Base-by-base conservation (phyloP, 2,797 vertebrate species). In the Eospalax fontanierii region DNA sequence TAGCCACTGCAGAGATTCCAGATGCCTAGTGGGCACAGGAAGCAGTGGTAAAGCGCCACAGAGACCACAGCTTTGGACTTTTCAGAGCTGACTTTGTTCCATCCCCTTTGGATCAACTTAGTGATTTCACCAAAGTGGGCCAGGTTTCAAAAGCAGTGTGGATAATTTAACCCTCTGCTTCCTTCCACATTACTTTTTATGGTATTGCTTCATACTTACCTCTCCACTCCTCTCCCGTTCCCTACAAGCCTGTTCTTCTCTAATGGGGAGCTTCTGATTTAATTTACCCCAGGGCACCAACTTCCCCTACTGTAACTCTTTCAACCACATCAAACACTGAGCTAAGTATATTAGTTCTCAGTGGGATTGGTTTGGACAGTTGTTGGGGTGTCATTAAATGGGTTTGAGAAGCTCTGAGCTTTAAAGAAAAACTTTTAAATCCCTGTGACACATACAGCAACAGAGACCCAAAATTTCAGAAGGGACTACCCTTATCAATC, bases 181-280 rank as follows among this genome's bases (percentile, higher is more conserved):
- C 57, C n/a, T 74, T 90, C 74, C 59, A 43, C 40, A 68, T 26
- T 54, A 38, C 12, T 54, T 33, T 28, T 24, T 38, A 50, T 1
- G 15, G 10, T 59, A 21, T 75, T 70, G 74, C 87, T 91, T 89
- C 68, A 73, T 38, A n/a, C 5, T 12, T 22, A n/a, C 5, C 22
- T 73, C 18, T 26, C 21, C 14, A 4, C 40, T 22, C n/a, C 43
- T 50, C 65, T 90, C 50, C 40, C n/a, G 1, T 6, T 28, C n/a
- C 12, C 89, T 82, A 26, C 38, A 91, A 63, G n/a, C 43, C 76
- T 89, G 78, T 35, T 95, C 80, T 78, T 87, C 14, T 90, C 75
- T 89, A 80, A 94, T 80, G 59, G 21, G 66, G 38, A 57, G 68
- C 7, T 84, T 79, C 73, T 71, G 18, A 88, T 71, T 63, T 81